phyloP scores from a whole-genome alignment of 53 echinoderm and acorn worm species.

The Mesocentrotus franciscanus region DNA sequence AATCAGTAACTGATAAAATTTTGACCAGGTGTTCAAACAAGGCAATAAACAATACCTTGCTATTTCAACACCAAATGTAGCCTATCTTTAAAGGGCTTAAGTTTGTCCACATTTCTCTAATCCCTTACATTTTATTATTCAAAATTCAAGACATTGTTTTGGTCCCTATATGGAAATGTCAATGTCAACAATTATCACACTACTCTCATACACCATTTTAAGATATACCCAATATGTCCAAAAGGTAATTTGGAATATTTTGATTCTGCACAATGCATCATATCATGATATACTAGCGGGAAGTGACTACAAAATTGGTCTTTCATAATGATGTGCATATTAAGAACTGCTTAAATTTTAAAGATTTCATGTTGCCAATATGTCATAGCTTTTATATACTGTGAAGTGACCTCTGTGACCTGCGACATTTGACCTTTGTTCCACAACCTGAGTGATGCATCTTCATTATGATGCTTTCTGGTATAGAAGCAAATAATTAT shows the following conservation, averaged over 20 bases:
- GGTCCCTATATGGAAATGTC: conserved; percentile 3
- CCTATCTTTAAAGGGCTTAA: not conserved
- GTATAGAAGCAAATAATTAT: not conserved
- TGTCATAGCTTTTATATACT: not conserved
- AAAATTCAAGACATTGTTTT: conserved; percentile 6
- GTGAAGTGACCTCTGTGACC: not conserved
- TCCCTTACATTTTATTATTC: not conserved
- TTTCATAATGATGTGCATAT: not conserved
- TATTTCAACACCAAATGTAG: not conserved
- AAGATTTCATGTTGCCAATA: not conserved
- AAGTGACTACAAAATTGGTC: not conserved
- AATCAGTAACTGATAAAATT: not conserved
- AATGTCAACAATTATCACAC: conserved; percentile 10
- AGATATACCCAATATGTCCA: not conserved
- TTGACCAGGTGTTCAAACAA: not conserved
- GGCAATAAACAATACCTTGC: not conserved
- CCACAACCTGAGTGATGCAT: not conserved
- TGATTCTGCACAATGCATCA: not conserved
- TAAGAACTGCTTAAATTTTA: not conserved
- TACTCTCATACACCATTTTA: not conserved
- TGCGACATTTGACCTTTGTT: not conserved
- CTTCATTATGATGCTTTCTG: not conserved
- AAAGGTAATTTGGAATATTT: not conserved
- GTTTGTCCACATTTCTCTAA: not conserved
- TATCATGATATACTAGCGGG: not conserved